Conservation (phyloP, 1,140 invertebrate species). For the Arion vulgaris region DNA sequence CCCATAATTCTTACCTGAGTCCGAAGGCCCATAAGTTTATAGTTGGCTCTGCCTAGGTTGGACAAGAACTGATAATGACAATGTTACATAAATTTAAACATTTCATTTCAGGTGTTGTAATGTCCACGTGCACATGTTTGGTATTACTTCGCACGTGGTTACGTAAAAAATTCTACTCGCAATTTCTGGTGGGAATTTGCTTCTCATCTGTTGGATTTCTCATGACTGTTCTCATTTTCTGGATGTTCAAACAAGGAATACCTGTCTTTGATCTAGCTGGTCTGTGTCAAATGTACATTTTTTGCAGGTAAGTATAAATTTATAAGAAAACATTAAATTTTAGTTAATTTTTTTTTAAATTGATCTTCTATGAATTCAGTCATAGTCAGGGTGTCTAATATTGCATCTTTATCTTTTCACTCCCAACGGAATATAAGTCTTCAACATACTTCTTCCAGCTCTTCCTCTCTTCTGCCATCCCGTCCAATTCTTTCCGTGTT, state of each 20-base stretch:
- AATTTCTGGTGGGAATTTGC: constrained; percentile 50
- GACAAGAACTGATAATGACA: neutral
- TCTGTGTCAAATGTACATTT: constrained; percentile 57
- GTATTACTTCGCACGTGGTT: constrained; percentile 52
- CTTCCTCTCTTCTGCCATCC: too few relatives aligned
- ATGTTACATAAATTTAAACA: neutral
- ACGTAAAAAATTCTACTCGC: constrained; percentile 53
- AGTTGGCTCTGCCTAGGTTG: neutral
- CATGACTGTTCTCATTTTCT: constrained; percentile 50
- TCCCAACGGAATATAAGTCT: too few relatives aligned
- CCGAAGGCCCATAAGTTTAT: too few relatives aligned
- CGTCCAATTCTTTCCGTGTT: too few relatives aligned
- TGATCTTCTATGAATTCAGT: too few relatives aligned
- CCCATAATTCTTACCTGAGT: too few relatives aligned
- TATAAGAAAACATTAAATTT: too few relatives aligned
- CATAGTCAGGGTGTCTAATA: too few relatives aligned
- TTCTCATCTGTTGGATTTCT: constrained; percentile 53
- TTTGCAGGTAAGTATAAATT: constrained; percentile 45
- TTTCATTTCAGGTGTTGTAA: constrained; percentile 35
- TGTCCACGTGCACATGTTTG: constrained; percentile 38
- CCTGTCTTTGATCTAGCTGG: constrained; percentile 54
- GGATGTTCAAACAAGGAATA: constrained; percentile 53
- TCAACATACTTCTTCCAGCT: too few relatives aligned
- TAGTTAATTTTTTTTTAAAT: too few relatives aligned
- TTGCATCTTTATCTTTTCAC: too few relatives aligned